phyloP scores from a whole-genome alignment of 2,888 invertebrate genomes.

The Pristionchus japonicus region DNA sequence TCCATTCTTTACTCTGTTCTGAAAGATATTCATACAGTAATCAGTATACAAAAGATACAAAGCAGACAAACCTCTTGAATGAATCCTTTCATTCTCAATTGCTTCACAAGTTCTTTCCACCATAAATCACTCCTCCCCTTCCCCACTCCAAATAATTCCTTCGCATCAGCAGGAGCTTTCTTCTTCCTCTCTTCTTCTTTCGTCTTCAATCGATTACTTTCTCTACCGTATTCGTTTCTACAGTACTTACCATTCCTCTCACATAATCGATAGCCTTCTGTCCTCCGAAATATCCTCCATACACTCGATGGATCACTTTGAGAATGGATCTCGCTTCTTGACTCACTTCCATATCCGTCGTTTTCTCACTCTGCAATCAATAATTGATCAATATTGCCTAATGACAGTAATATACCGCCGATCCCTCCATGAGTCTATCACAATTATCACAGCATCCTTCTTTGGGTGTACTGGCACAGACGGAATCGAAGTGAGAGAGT shows the following conservation, averaged over 20 bases:
- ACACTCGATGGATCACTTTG: slow-evolving; percentile 55
- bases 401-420: background rate
- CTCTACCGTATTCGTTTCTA: no score
- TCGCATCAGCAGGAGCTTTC: background rate
- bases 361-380: background rate
- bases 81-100: slow-evolving; percentile 50
- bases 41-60: background rate
- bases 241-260: slow-evolving; percentile 58
- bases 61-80: background rate
- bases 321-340: slow-evolving; percentile 57
- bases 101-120: slow-evolving; percentile 54
- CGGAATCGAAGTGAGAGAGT: slow-evolving; percentile 58
- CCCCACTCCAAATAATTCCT: slow-evolving; percentile 50
- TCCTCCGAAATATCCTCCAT: slow-evolving; percentile 58
- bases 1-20: background rate
- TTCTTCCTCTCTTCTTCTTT: slow-evolving; percentile 10
- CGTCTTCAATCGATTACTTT: background rate
- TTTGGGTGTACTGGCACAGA: slow-evolving; percentile 49
- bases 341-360: slow-evolving; percentile 51
- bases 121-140: slow-evolving; percentile 50
- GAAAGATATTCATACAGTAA: background rate
- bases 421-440: slow-evolving; percentile 50
- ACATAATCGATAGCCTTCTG: slow-evolving; percentile 62
- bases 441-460: slow-evolving; percentile 65
- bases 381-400: background rate